Evolutionary conservation across 2,113 vertebrate species (phyloP).

Genomic region (Macquaria australasica): DNA sequence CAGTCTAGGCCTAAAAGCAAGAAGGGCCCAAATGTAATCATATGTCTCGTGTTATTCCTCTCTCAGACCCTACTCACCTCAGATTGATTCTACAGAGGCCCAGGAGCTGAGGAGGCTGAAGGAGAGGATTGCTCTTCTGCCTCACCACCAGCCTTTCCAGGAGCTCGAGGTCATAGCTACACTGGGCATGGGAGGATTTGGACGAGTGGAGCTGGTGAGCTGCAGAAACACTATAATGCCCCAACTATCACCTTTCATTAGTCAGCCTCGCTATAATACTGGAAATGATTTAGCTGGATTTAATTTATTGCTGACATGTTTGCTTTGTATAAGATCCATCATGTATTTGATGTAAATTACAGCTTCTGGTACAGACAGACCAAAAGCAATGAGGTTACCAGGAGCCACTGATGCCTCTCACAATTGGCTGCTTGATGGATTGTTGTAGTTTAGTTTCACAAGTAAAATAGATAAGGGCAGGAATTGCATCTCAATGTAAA

Average conservation of each 20-base stretch:
- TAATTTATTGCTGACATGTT: background rate
- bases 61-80: slow-evolving; percentile 75
- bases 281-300: background rate
- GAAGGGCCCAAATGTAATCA: background rate
- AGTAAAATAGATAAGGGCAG: too few relatives aligned
- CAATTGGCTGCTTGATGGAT: too few relatives aligned
- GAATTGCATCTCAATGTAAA: too few relatives aligned
- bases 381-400: background rate
- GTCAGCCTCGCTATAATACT: background rate
- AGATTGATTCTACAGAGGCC: slow-evolving; percentile 62
- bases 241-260: background rate
- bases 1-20: too few relatives aligned
- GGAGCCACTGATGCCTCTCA: background rate
- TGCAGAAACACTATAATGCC: background rate
- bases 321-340: too few relatives aligned
- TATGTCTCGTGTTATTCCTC: background rate
- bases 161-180: slow-evolving; percentile 91
- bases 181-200: slow-evolving; percentile 95
- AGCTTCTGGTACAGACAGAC: background rate
- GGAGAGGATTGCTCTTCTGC: slow-evolving; percentile 88
- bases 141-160: slow-evolving; percentile 86
- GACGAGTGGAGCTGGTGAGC: slow-evolving; percentile 96
- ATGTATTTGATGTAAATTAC: too few relatives aligned
- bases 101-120: slow-evolving; percentile 83
- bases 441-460: too few relatives aligned